Conservation (phyloP, 2,797 vertebrate genomes). For the Emydoidea blandingii region DNA sequence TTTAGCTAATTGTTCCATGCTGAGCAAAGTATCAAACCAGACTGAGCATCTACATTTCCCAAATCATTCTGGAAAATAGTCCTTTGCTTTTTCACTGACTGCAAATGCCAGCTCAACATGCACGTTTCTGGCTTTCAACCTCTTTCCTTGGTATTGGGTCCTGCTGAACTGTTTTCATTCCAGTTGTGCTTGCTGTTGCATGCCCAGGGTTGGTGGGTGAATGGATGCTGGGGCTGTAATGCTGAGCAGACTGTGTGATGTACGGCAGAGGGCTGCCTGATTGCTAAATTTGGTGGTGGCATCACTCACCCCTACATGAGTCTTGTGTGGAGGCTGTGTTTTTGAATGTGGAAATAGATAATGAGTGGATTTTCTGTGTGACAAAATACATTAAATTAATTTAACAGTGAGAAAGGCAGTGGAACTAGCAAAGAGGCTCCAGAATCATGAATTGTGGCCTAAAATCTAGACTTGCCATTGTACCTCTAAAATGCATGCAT, state of each 20-base stretch:
- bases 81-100: not conserved
- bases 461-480: not conserved
- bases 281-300: not conserved
- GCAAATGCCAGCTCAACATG: not conserved
- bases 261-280: not conserved
- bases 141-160: not conserved
- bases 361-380: not conserved
- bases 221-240: not conserved
- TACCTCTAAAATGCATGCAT: not conserved
- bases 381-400: not conserved
- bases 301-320: not conserved
- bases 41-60: not conserved
- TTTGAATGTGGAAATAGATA: not conserved
- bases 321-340: not conserved
- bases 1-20: not conserved
- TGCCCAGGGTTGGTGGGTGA: not conserved
- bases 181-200: not conserved
- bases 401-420: not conserved
- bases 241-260: not conserved
- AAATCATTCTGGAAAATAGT: not conserved
- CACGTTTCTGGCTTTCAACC: not conserved
- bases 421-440: not conserved
- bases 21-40: not conserved
- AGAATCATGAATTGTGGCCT: not conserved
- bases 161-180: not conserved